phyloP scores from a whole-genome alignment of 2,113 vertebrate genomes.

The Machaerirhynchus nigripectus region DNA sequence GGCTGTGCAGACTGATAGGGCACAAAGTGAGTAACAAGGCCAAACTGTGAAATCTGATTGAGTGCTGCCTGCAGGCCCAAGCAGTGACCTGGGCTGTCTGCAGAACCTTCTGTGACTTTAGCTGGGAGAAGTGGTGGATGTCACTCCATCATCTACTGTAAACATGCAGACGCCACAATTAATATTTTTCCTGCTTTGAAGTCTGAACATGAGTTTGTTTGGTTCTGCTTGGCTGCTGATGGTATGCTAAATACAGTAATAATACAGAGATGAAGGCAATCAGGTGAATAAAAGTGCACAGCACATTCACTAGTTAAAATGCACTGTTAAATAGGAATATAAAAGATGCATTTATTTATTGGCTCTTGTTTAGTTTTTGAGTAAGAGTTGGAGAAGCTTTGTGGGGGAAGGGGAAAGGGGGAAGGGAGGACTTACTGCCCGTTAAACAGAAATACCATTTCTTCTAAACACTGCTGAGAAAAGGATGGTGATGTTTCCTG shows the following conservation, averaged over 20 bases:
- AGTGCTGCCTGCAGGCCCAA: neutral
- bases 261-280: constrained; percentile 43
- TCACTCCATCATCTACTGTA: constrained; percentile 50
- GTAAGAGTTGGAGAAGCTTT: constrained; percentile 17
- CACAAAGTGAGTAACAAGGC: neutral
- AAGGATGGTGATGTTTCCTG: neutral
- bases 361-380: constrained; percentile 27
- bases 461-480: neutral
- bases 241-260: constrained; percentile 71
- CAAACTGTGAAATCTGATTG: neutral
- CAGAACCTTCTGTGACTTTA: neutral
- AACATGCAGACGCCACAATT: constrained; percentile 78
- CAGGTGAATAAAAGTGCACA: constrained; percentile 60
- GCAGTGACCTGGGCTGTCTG: constrained; percentile 16
- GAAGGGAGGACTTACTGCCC: neutral
- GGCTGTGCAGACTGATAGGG: neutral
- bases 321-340: constrained; percentile 21
- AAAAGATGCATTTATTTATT: constrained; percentile 57
- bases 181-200: constrained; percentile 76
- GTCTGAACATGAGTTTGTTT: constrained; percentile 77
- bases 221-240: constrained; percentile 79
- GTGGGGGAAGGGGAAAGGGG: neutral
- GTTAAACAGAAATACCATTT: constrained; percentile 11
- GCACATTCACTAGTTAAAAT: constrained; percentile 44
- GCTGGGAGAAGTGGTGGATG: constrained; percentile 13